Percentiles rank a stretch among this genome's conserved stretches.
phyloP scores from a whole-genome alignment of 2,113 vertebrate species.

The Castor canadensis region DNA sequence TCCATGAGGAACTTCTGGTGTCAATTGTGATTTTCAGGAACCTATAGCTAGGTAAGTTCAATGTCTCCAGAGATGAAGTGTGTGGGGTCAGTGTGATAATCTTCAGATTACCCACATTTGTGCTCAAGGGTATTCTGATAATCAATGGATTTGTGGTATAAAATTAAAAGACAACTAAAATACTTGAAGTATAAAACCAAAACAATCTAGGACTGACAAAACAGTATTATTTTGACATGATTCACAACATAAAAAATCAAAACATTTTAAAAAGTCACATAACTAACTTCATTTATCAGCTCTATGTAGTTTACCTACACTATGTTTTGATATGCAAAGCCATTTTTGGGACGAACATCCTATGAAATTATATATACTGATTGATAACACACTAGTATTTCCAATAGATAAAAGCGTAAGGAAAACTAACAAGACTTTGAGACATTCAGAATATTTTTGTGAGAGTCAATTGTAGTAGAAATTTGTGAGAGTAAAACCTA shows the following conservation, averaged over 20 bases:
- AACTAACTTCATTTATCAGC: background rate
- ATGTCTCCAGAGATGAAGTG: background rate
- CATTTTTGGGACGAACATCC: background rate
- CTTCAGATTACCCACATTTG: background rate
- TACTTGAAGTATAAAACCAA: background rate
- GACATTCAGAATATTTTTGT: background rate
- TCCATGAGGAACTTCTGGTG: background rate
- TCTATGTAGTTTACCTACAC: background rate
- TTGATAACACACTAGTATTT: background rate
- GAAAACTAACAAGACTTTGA: background rate
- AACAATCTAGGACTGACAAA: background rate
- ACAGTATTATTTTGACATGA: background rate
- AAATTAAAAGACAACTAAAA: background rate
- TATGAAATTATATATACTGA: background rate
- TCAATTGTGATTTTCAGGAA: background rate
- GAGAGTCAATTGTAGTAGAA: background rate
- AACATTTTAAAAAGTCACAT: background rate
- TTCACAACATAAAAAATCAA: background rate
- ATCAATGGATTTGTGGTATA: background rate
- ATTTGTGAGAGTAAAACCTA: background rate
- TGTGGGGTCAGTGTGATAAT: background rate
- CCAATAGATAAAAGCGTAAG: background rate
- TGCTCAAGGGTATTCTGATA: too few species aligned
- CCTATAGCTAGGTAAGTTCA: background rate
- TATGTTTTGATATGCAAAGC: background rate